These are phyloP conservation scores for Oreocharis arfaki DNA, from an alignment of 2,113 vertebrate species.

Conservation along the genomic window DNA sequence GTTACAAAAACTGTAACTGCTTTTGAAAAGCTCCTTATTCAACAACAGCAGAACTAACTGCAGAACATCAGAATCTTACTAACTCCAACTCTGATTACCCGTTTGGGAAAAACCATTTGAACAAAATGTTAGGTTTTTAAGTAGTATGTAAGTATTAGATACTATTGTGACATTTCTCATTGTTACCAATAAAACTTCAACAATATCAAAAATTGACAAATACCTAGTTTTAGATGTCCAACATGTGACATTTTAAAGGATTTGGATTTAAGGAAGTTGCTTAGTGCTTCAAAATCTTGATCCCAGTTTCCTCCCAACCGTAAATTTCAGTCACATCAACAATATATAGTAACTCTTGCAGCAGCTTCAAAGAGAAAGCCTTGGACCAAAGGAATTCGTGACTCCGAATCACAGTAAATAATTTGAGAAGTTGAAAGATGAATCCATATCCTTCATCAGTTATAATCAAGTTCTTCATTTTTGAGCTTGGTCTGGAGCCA, in stretches of 20 bases:
- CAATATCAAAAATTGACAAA: neutral
- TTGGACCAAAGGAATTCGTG: neutral
- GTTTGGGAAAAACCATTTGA: neutral
- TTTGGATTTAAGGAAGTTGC: neutral
- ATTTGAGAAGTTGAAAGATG: constrained; percentile 20
- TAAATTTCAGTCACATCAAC: neutral
- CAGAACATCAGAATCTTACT: neutral
- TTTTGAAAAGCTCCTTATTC: neutral
- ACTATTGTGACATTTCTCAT: neutral
- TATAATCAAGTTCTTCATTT: constrained; percentile 11
- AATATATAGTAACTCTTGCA: neutral
- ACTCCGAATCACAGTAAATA: constrained; percentile 20
- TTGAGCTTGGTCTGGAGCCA: neutral
- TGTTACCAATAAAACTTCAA: neutral
- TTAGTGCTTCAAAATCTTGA: neutral
- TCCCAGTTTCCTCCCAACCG: neutral
- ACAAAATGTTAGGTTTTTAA: neutral
- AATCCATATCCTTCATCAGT: constrained; percentile 33
- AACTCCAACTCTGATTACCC: neutral
- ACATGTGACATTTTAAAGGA: neutral
- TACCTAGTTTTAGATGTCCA: neutral
- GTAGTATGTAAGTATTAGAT: neutral
- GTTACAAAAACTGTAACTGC: neutral
- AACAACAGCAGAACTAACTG: neutral
- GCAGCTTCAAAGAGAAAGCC: constrained; percentile 2